Evolutionary conservation across 2,797 vertebrate species (phyloP), one percentile per base, ranked within the genome.

Genomic region (Kryptolebias ocellatus): DNA sequence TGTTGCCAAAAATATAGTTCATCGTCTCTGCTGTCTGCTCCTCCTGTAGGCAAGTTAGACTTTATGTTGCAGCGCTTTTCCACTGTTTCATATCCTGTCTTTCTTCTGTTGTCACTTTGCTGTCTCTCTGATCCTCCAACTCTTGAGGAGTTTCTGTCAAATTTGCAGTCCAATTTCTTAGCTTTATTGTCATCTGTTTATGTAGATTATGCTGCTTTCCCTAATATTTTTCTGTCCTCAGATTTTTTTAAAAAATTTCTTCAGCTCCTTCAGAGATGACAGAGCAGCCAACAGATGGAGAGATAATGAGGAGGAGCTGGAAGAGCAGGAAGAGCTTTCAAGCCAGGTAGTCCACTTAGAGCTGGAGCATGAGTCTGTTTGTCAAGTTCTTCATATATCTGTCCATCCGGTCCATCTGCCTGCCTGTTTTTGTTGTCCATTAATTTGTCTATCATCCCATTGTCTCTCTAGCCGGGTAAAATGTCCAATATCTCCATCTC

Each of bases 1-100:
- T 98, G 95, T 98, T 98, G 83, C 97, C 97, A 58, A 98, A 98
- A 93, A 99, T 99, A 92, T 98, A 99, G 95, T 99, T 98, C 98
- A 99, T 99, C 70, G 92, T 95, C 92, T 74, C 62, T 16, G 67
- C 60, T 56, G 75, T 66, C 77, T 51, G 62, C 20, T 72, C 34
- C 69, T 70, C 63, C 56, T 49, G 74, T 59, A 83, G 66, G 70
- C 51, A 12, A 53, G 45, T 56, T 54, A 11, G 67, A 63, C 58
- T 70, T 88, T 80, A 87, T 39, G 74, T 73, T 16, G 63, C 49
- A 24, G 64, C 17, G 17, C 70, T 59, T 65, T 61, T 69, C 72
- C 70, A 29, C 54, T 31, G 73, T 74, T 81, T 79, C 87, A 88
- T 87, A 65, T 67, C 76, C 63, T 60, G 14, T 46, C 10, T 12